phyloP scores from a whole-genome alignment of 2,797 vertebrate species.

The Danio choprae region DNA sequence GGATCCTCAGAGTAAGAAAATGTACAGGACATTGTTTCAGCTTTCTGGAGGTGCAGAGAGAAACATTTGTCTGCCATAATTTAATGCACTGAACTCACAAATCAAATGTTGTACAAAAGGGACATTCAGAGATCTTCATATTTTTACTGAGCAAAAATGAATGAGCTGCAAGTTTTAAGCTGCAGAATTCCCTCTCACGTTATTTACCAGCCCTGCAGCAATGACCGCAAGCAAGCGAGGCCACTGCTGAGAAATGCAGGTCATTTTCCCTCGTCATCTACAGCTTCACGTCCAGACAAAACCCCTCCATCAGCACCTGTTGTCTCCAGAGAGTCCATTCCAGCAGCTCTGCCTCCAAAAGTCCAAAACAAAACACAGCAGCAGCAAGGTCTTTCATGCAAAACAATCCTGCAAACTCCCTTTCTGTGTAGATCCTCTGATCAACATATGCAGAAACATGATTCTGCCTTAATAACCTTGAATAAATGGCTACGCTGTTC shows the following conservation, averaged over 20 bases:
- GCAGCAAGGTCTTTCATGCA: constrained; percentile 45
- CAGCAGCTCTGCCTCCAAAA: constrained; percentile 72
- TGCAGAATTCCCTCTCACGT: not conserved
- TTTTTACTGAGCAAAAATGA: not conserved
- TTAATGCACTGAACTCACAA: not conserved
- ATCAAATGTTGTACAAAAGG: constrained; percentile 5
- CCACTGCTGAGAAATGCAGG: constrained; percentile 21
- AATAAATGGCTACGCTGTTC: constrained; percentile 24
- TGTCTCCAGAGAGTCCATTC: constrained; percentile 69
- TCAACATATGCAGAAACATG: constrained; percentile 36
- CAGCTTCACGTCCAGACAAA: constrained; percentile 66
- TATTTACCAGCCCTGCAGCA: not conserved
- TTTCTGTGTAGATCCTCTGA: constrained; percentile 43
- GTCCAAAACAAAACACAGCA: constrained; percentile 60
- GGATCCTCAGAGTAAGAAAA: not conserved
- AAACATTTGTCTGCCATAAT: not conserved
- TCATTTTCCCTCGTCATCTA: constrained; percentile 38
- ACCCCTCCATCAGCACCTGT: constrained; percentile 77
- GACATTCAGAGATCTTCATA: not conserved
- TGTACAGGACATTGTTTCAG: not conserved
- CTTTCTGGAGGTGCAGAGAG: not conserved
- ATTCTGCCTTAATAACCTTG: constrained; percentile 34
- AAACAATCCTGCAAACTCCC: constrained; percentile 44
- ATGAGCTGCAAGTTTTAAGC: constrained; percentile 9
- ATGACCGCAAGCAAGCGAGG: constrained; percentile 31